Evolutionary conservation across 2,797 vertebrate species (phyloP).

Genomic region (Mallotus villosus): DNA sequence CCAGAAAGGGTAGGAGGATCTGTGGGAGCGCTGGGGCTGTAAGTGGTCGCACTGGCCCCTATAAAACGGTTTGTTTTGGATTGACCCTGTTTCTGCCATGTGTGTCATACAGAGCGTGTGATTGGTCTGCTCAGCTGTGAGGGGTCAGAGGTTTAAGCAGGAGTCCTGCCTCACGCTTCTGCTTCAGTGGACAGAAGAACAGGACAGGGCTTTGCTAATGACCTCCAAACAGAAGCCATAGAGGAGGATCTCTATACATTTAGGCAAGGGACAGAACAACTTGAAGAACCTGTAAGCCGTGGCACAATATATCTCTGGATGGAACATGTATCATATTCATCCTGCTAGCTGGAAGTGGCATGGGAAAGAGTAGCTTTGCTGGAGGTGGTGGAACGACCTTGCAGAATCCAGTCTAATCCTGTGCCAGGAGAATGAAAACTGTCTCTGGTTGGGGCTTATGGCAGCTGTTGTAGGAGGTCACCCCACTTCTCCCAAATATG

Average conservation of each 20-base stretch:
- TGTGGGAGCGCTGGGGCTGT: constrained; percentile 39
- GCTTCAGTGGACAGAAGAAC: constrained; percentile 39
- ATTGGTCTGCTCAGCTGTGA: constrained; percentile 47
- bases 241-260: constrained; percentile 34
- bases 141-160: constrained; percentile 49
- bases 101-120: constrained; percentile 45
- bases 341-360: constrained; percentile 54
- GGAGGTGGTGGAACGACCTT: constrained; percentile 52
- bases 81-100: constrained; percentile 39
- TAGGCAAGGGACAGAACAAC: constrained; percentile 46
- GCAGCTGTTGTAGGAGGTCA: constrained; percentile 72
- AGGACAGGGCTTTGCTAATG: constrained; percentile 56
- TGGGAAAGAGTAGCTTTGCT: constrained; percentile 55
- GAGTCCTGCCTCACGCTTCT: constrained; percentile 44
- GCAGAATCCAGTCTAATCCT: constrained; percentile 59
- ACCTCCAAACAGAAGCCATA: constrained; percentile 43
- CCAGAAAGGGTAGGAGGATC: constrained; percentile 28
- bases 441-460: constrained; percentile 65
- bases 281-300: constrained; percentile 37
- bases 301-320: constrained; percentile 10
- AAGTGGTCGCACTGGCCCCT: constrained; percentile 49
- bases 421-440: constrained; percentile 53
- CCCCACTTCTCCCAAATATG: constrained; percentile 51
- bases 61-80: constrained; percentile 46
- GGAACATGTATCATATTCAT: constrained; percentile 22